These are phyloP conservation scores for Zaprionus africanus DNA, from an alignment of 1,140 invertebrate genomes.

Conservation along the genomic window DNA sequence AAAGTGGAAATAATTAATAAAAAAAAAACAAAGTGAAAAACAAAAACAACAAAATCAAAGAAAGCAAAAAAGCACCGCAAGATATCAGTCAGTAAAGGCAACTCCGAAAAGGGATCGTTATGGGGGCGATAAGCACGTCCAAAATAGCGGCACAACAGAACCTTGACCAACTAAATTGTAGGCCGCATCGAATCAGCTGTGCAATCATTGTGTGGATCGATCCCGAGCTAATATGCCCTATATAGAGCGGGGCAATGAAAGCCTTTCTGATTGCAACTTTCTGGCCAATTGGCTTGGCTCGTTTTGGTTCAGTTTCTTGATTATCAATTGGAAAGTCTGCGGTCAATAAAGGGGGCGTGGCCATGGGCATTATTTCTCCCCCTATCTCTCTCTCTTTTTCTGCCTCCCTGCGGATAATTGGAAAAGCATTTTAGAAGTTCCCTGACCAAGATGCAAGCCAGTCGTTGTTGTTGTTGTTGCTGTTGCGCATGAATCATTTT, in stretches of 20 bases:
- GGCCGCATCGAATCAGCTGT: slow-evolving; percentile 62
- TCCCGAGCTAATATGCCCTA: slow-evolving; percentile 28
- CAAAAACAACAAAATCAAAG: slow-evolving; percentile 26
- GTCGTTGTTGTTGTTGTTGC: slow-evolving; percentile 52
- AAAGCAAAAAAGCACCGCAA: slow-evolving; percentile 18
- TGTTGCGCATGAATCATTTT: slow-evolving; percentile 78
- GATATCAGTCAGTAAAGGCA: slow-evolving; percentile 40
- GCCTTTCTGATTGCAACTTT: not conserved
- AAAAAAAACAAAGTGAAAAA: slow-evolving; percentile 4
- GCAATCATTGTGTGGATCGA: slow-evolving; percentile 20
- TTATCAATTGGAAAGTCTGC: slow-evolving; percentile 74
- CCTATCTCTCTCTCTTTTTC: not conserved
- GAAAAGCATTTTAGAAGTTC: slow-evolving; percentile 39
- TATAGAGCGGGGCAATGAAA: slow-evolving; percentile 9
- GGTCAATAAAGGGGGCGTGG: slow-evolving; percentile 69
- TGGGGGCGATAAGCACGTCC: slow-evolving; percentile 57
- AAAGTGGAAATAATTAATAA: slow-evolving; percentile 16
- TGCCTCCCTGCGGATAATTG: slow-evolving; percentile 31
- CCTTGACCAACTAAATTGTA: slow-evolving; percentile 72
- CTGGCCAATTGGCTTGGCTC: slow-evolving; percentile 40
- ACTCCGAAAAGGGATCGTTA: slow-evolving; percentile 16
- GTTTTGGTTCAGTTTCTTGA: slow-evolving; percentile 16
- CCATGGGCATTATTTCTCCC: slow-evolving; percentile 36
- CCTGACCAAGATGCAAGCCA: slow-evolving; percentile 45
- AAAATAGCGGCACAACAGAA: slow-evolving; percentile 31